Evolutionary conservation across 2,888 invertebrate species (phyloP).

Genomic region (Xanthostigma xanthostigma): DNA sequence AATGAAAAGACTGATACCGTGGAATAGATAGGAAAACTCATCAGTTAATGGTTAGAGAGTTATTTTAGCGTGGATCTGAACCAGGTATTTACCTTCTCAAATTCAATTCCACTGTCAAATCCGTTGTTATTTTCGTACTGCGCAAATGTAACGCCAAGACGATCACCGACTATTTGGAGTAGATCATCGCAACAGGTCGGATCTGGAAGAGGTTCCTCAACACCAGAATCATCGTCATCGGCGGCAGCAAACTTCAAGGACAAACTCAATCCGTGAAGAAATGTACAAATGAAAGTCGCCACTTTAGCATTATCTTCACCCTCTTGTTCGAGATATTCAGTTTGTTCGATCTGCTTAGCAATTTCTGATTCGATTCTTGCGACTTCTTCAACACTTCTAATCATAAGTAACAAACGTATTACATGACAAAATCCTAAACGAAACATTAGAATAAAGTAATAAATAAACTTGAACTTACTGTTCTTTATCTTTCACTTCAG

Average conservation of each 20-base stretch:
- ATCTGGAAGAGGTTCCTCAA: not conserved
- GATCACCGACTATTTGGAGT: not conserved
- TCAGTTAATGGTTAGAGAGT: too few species aligned
- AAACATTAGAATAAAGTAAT: not conserved
- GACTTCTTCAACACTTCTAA: slow-evolving; percentile 48
- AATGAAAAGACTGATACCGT: too few species aligned
- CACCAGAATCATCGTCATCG: not conserved
- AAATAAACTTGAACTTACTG: slow-evolving; percentile 38
- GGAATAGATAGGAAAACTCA: too few species aligned
- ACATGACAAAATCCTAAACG: not conserved
- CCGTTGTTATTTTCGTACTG: too few species aligned
- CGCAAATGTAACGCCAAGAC: not conserved
- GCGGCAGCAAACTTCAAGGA: too few species aligned
- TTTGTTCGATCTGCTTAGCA: slow-evolving; percentile 30
- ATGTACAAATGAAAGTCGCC: not conserved
- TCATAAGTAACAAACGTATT: not conserved
- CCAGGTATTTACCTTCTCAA: too few species aligned
- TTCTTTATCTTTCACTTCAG: slow-evolving; percentile 65
- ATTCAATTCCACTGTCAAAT: too few species aligned
- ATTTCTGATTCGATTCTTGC: slow-evolving; percentile 47
- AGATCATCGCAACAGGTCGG: not conserved
- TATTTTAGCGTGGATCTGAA: too few species aligned
- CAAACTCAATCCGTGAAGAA: too few species aligned
- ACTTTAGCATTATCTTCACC: slow-evolving; percentile 16
- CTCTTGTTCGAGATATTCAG: slow-evolving; percentile 25